These are phyloP conservation scores for Dimorphilus gyrociliatus DNA, from an alignment of 2,888 invertebrate species.

Conservation along the genomic window DNA sequence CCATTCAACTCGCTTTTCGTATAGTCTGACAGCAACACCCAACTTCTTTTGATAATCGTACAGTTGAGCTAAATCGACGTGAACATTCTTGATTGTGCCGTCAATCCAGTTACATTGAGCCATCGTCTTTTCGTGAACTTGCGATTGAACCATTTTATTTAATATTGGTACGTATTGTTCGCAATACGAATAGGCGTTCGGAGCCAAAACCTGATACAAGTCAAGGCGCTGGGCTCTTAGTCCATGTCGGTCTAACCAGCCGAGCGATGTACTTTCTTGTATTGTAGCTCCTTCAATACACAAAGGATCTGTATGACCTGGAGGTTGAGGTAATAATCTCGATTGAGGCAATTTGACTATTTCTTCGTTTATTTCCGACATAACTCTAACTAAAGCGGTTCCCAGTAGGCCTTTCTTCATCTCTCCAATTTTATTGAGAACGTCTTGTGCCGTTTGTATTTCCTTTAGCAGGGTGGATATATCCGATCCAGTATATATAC, in stretches of 20 bases:
- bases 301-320: slow-evolving; percentile 34
- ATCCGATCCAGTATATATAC: slow-evolving; percentile 35
- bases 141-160: slow-evolving; percentile 35
- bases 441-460: slow-evolving; percentile 31
- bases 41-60: slow-evolving; percentile 38
- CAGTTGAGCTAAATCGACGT: slow-evolving; percentile 35
- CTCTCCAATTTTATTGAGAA: slow-evolving; percentile 35
- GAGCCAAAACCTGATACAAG: slow-evolving; percentile 35
- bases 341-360: slow-evolving; percentile 34
- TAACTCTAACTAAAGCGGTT: slow-evolving; percentile 32
- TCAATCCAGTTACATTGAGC: slow-evolving; percentile 37
- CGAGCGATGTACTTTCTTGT: slow-evolving; percentile 26
- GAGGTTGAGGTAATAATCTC: slow-evolving; percentile 33
- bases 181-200: slow-evolving; percentile 35
- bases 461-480: slow-evolving; percentile 32
- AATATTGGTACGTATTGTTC: slow-evolving; percentile 37
- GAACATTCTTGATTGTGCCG: slow-evolving; percentile 35
- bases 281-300: slow-evolving; percentile 26
- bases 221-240: slow-evolving; percentile 35
- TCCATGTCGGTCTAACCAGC: slow-evolving; percentile 34
- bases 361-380: slow-evolving; percentile 32
- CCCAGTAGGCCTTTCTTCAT: slow-evolving; percentile 37
- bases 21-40: slow-evolving; percentile 28
- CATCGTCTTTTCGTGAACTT: slow-evolving; percentile 38
- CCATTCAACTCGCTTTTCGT: slow-evolving; percentile 35